Conservation (phyloP, 2,797 vertebrate genomes). For the Onychomys leucogaster region DNA sequence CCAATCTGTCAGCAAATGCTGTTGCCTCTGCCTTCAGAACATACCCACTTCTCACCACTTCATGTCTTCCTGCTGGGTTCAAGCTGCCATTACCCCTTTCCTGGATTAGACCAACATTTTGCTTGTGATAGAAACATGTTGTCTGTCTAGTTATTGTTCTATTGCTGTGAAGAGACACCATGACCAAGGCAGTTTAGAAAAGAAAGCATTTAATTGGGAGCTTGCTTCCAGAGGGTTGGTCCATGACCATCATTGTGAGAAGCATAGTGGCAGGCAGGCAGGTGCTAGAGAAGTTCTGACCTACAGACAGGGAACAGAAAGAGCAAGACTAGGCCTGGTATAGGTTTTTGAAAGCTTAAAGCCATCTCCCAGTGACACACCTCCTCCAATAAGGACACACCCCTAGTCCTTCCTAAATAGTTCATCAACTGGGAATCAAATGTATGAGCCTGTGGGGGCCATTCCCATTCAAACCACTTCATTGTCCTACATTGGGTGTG, state of each 20-base stretch:
- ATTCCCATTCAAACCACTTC: not conserved
- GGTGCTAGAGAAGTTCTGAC: not conserved
- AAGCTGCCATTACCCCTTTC: not conserved
- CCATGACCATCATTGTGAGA: not conserved
- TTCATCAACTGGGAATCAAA: not conserved
- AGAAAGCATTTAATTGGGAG: not conserved
- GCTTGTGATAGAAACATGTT: not conserved
- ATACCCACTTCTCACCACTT: not conserved
- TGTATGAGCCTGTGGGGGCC: not conserved
- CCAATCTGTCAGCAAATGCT: slow-evolving; percentile 17
- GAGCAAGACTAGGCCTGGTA: not conserved
- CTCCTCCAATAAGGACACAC: not conserved
- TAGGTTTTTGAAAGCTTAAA: not conserved
- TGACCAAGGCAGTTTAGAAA: not conserved
- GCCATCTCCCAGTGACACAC: not conserved
- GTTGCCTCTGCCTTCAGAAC: not conserved
- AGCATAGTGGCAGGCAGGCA: not conserved
- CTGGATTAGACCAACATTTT: not conserved
- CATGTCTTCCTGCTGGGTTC: not conserved
- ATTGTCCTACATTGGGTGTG: not conserved
- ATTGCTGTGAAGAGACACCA: not conserved
- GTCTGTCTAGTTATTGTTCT: not conserved
- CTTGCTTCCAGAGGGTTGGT: not conserved
- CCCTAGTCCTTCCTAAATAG: not conserved
- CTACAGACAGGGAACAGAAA: not conserved